A percentile compares a stretch with the other conserved stretches of the same genome.
Evolutionary conservation across 2,113 vertebrate genomes (phyloP).

Genomic region (Toxotes jaculatrix): DNA sequence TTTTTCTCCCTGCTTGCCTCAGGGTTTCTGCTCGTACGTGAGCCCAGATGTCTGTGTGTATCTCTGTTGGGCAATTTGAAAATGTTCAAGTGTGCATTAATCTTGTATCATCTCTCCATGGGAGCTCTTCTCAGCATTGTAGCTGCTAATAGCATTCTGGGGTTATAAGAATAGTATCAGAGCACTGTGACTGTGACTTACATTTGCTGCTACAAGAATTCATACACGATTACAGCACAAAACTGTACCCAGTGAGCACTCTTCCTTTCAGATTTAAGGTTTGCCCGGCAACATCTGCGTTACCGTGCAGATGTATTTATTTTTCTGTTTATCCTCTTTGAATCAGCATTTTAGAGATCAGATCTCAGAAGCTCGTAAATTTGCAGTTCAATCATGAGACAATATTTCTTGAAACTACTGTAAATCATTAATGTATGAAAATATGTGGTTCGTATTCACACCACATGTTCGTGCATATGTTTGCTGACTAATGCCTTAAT

Average conservation of each 20-base stretch:
- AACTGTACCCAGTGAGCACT: neutral
- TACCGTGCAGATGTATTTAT: neutral
- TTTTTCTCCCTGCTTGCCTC: neutral
- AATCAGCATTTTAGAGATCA: neutral
- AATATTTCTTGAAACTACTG: neutral
- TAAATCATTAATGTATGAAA: neutral
- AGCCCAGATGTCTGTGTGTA: neutral
- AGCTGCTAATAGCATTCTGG: neutral
- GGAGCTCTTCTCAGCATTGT: neutral
- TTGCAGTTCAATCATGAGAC: neutral
- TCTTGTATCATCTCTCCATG: neutral
- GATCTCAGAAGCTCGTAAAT: neutral
- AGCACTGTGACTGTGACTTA: neutral
- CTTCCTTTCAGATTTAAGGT: neutral
- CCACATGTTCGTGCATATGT: neutral
- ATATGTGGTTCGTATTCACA: neutral
- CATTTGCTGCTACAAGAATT: neutral
- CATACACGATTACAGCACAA: neutral
- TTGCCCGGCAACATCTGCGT: neutral
- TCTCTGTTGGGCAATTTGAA: neutral
- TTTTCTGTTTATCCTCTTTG: neutral
- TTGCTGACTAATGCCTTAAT: neutral
- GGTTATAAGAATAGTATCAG: neutral
- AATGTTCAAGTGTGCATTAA: neutral
- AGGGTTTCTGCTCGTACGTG: neutral